Evolutionary conservation across 2,888 invertebrate genomes (phyloP).

Genomic region (Ophioninae sp.): DNA sequence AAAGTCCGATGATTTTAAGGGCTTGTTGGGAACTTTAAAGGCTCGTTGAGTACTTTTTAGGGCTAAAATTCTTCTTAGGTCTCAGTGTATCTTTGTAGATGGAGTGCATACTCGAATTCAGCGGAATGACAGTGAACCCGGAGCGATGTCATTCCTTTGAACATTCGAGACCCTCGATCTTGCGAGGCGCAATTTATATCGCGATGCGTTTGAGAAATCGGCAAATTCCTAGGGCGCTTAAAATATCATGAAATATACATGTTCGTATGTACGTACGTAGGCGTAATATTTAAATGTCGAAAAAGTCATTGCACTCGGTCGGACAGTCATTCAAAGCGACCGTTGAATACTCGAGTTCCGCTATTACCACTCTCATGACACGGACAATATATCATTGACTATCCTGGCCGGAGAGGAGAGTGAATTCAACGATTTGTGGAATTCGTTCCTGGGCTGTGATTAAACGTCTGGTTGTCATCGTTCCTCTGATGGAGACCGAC

Average conservation of each 20-base stretch:
- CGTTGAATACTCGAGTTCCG: slow-evolving; percentile 30
- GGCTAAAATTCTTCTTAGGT: no score
- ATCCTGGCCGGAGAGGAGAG: slow-evolving; percentile 42
- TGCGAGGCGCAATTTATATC: slow-evolving; percentile 14
- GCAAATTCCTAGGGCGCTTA: slow-evolving; percentile 20
- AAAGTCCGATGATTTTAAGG: no score
- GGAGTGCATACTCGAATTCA: background rate
- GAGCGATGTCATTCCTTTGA: slow-evolving; percentile 7
- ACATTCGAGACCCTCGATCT: background rate
- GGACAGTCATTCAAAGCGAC: slow-evolving; percentile 42
- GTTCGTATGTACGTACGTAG: background rate
- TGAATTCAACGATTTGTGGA: slow-evolving; percentile 64
- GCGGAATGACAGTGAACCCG: background rate
- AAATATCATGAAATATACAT: background rate
- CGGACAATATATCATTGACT: slow-evolving; percentile 65
- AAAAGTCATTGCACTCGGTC: slow-evolving; percentile 51
- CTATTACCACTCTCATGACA: slow-evolving; percentile 24
- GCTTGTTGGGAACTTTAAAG: no score
- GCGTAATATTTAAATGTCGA: slow-evolving; percentile 4
- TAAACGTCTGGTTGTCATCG: slow-evolving; percentile 77
- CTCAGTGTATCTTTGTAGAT: no score
- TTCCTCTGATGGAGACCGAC: slow-evolving; percentile 58
- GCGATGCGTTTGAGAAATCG: slow-evolving; percentile 21
- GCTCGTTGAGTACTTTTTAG: no score
- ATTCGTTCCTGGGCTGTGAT: slow-evolving; percentile 72